phyloP scores from a whole-genome alignment of 2,113 vertebrate genomes.

The Percopsis transmontana region DNA sequence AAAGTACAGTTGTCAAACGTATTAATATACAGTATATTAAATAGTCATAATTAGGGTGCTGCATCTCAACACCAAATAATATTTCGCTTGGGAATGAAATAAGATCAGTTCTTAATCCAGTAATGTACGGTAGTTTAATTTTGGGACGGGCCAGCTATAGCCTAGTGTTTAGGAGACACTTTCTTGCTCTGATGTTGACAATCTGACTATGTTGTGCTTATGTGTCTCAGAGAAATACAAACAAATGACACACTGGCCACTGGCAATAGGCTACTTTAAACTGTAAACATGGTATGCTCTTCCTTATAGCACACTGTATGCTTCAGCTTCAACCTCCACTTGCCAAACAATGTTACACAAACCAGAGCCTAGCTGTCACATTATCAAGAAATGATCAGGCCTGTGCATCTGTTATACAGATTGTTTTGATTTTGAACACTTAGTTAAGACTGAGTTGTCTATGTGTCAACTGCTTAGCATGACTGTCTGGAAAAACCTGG shows the following conservation, averaged over 20 bases:
- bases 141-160: conserved; percentile 22
- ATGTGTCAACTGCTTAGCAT: conserved; percentile 37
- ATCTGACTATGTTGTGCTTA: conserved; percentile 37
- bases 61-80: conserved; percentile 16
- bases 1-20: background rate
- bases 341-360: conserved; percentile 12
- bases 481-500: conserved; percentile 47
- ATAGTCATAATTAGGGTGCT: conserved; percentile 1
- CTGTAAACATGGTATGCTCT: conserved; percentile 43
- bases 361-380: conserved; percentile 22
- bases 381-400: conserved; percentile 48
- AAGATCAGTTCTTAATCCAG: conserved; percentile 33
- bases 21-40: background rate
- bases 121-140: background rate
- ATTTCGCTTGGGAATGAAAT: conserved; percentile 43
- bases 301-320: conserved; percentile 48
- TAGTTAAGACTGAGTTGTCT: conserved; percentile 62
- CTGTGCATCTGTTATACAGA: conserved; percentile 57
- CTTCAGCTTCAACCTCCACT: conserved; percentile 16
- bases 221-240: conserved; percentile 48
- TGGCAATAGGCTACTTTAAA: conserved; percentile 35
- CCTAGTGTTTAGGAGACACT: conserved; percentile 34
- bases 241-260: conserved; percentile 40
- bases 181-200: too few species aligned
- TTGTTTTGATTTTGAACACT: conserved; percentile 64